These are phyloP conservation scores for Raja brachyura DNA, from an alignment of 2,113 vertebrate genomes.

Conservation along the genomic window DNA sequence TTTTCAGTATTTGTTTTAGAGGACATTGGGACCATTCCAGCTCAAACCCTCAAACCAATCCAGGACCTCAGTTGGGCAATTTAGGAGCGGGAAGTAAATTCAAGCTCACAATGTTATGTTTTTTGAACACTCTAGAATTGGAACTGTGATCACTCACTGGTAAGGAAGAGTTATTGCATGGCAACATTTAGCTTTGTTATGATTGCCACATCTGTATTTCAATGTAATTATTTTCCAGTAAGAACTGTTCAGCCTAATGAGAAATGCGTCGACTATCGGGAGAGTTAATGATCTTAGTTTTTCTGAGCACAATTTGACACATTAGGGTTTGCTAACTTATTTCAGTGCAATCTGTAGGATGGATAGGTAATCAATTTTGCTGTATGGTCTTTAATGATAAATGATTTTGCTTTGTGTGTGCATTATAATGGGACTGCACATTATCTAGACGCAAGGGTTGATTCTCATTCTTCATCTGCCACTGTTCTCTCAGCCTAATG, in stretches of 20 bases:
- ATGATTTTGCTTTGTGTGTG: not conserved
- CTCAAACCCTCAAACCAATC: not conserved
- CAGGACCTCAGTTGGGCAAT: no score
- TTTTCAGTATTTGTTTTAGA: not conserved
- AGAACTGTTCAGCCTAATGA: not conserved
- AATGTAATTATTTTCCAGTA: constrained; percentile 4
- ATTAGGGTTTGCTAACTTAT: not conserved
- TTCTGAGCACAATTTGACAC: not conserved
- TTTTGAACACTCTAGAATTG: not conserved
- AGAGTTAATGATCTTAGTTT: not conserved
- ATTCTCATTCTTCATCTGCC: not conserved
- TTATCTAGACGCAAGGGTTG: not conserved
- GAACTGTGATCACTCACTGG: not conserved
- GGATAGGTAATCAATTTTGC: not conserved
- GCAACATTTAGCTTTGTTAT: not conserved
- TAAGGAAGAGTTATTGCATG: not conserved
- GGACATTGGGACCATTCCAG: not conserved
- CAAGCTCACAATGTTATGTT: not conserved
- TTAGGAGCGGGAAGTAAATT: not conserved
- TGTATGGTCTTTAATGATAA: not conserved
- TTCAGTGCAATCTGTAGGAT: not conserved
- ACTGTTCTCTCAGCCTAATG: not conserved
- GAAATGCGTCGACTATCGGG: not conserved
- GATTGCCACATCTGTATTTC: not conserved
- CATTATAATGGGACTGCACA: not conserved